Evolutionary conservation across 2,797 vertebrate genomes (phyloP).

Genomic region (Avahi laniger): DNA sequence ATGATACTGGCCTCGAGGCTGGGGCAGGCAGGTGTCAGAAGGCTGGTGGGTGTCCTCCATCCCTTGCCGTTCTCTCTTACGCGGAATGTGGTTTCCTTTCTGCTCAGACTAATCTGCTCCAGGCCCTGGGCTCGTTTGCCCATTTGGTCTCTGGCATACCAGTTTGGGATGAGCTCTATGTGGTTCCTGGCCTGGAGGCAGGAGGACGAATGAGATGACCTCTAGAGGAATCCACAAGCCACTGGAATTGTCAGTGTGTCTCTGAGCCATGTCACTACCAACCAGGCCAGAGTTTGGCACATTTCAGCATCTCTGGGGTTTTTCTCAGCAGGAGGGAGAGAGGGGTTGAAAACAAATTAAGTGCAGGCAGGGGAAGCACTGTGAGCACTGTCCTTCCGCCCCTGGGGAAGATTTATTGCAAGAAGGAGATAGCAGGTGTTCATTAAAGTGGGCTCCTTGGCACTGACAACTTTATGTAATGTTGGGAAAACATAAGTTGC

Average conservation of each 20-base stretch:
- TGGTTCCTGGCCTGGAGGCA: background rate
- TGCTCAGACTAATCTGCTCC: background rate
- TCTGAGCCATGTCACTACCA: background rate
- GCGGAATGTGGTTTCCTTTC: slow-evolving; percentile 24
- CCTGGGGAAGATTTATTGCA: background rate
- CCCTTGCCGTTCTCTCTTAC: background rate
- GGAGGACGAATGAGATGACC: background rate
- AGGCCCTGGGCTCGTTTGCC: background rate
- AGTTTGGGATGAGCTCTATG: slow-evolving; percentile 22
- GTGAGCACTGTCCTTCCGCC: background rate
- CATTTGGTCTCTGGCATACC: background rate
- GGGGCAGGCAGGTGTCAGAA: background rate
- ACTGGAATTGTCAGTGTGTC: background rate
- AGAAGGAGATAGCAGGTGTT: slow-evolving; percentile 32
- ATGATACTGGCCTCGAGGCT: background rate
- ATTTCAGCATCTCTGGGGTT: background rate
- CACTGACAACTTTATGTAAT: background rate
- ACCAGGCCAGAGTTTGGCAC: background rate
- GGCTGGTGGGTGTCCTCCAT: background rate
- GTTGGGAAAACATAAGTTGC: background rate
- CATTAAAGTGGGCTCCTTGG: background rate
- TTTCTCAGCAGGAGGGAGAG: background rate
- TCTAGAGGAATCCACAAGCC: background rate
- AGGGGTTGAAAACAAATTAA: background rate
- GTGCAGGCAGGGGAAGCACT: background rate